Conservation (phyloP, 2,888 invertebrate species). For the Ichneumoninae sp. region DNA sequence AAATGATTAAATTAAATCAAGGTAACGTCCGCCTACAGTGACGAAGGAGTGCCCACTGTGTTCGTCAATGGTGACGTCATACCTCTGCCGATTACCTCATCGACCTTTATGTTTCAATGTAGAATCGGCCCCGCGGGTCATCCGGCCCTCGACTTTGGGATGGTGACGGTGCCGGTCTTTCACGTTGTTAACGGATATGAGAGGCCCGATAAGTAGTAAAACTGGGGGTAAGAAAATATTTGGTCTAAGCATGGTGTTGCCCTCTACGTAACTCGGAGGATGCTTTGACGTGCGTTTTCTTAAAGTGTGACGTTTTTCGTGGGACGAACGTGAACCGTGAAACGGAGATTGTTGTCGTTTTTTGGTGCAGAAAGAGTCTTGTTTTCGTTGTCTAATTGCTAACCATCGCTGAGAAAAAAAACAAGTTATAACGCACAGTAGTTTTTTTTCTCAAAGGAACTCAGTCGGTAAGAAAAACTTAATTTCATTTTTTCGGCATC, state of each 20-base stretch:
- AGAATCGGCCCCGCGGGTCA: slow-evolving; percentile 49
- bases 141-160: slow-evolving; percentile 28
- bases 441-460: background rate
- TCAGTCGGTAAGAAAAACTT: background rate
- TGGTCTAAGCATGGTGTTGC: slow-evolving; percentile 57
- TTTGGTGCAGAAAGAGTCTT: background rate
- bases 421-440: background rate
- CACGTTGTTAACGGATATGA: slow-evolving; percentile 18
- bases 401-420: background rate
- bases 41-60: slow-evolving; percentile 64
- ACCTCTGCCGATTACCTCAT: slow-evolving; percentile 68
- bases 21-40: slow-evolving; percentile 53
- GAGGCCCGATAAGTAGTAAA: slow-evolving; percentile 7
- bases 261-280: slow-evolving; percentile 8
- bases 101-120: slow-evolving; percentile 64
- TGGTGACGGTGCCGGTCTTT: slow-evolving; percentile 15
- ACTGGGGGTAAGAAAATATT: slow-evolving; percentile 52
- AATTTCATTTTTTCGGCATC: background rate
- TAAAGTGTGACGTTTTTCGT: background rate
- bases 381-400: slow-evolving; percentile 13
- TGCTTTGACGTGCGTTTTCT: background rate
- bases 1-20: slow-evolving; percentile 21
- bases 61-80: slow-evolving; percentile 66
- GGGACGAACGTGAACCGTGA: background rate
- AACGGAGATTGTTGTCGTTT: background rate